These are phyloP conservation scores for Urosaurus nigricauda DNA, from an alignment of 2,797 vertebrate genomes.

Conservation along the genomic window DNA sequence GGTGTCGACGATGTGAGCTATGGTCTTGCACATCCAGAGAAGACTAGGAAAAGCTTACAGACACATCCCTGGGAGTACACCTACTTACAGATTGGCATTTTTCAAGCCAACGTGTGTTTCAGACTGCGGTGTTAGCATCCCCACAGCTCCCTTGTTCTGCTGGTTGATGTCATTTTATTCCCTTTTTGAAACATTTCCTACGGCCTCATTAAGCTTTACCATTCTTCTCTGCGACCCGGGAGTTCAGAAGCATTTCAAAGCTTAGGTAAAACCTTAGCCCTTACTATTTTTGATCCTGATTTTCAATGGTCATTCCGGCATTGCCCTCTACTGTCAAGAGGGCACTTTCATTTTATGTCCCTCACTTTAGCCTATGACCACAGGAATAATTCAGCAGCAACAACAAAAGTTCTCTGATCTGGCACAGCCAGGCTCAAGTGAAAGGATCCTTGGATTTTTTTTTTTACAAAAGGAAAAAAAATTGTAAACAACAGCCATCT, in stretches of 20 bases:
- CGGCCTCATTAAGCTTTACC: constrained; percentile 5
- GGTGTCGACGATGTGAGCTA: neutral
- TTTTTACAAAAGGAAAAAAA: neutral
- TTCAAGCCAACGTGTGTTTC: neutral
- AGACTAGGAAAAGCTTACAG: neutral
- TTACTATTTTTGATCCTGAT: neutral
- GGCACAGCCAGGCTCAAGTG: constrained; percentile 2
- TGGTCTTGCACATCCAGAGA: neutral
- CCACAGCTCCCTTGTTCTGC: neutral
- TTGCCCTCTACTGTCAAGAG: neutral
- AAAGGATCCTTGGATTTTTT: neutral
- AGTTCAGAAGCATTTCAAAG: neutral
- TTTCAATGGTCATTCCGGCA: neutral
- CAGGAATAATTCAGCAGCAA: neutral
- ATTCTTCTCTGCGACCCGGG: neutral
- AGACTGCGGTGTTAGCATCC: neutral
- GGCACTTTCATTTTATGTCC: neutral
- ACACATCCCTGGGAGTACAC: neutral
- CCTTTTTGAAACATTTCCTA: constrained; percentile 7
- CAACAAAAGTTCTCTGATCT: constrained; percentile 17
- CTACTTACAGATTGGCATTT: neutral
- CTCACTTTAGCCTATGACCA: neutral
- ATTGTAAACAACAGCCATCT: constrained; percentile 50
- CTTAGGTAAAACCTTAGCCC: neutral
- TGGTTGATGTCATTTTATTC: constrained; percentile 14